Evolutionary conservation across 64 coral and sea anemone genomes (phyloP), one percentile per base, ranked within the genome.

Genomic region (Exaiptasia diaphana): DNA sequence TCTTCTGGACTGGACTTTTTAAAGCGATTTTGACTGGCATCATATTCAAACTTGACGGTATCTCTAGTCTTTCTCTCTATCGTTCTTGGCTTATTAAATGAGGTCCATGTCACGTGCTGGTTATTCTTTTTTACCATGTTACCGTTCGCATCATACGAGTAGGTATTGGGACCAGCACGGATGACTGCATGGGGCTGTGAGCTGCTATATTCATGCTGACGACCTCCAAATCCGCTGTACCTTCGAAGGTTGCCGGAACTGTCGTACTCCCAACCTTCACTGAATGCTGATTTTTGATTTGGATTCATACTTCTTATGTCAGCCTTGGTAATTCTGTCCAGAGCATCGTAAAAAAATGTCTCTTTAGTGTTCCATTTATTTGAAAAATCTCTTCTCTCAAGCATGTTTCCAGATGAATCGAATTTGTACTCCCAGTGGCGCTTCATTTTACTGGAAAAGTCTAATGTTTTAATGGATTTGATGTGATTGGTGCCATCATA

Each of bases 211-310:
- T 65, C 30, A 36, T 65, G 61, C 15, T 65, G 61, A 15, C 32
- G 38, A 5, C 61, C 61, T 65, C 61, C 61, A 65, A 65, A 65
- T 17, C 61, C 61, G 38, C 61, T 65, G n/a, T 65, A 65, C 38
- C 61, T 12, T 6, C 61, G 61, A 33, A 65, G 22, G 12, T 65
- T 65, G 15, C 61, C 61, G 38, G 38, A 35, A 20, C 32, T 65
- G 61, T 65, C 61, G 61, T 65, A 65, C 61, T 65, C 61, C 61
- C 61, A 65, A 13, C 38, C 61, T 35, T 65, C 61, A 17, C 30
- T 38, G 33, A 65, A 38, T 35, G 61, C 61, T 35, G 32, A 13
- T 34, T 37, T 20, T 20, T 65, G 13, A 0, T 17, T 17, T 3
- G 61, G 30, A 35, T 65, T 65, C 11, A 65, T 13, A 20, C 33